Conservation (phyloP, 2,113 vertebrate genomes). For the Hippopotamus amphibius region DNA sequence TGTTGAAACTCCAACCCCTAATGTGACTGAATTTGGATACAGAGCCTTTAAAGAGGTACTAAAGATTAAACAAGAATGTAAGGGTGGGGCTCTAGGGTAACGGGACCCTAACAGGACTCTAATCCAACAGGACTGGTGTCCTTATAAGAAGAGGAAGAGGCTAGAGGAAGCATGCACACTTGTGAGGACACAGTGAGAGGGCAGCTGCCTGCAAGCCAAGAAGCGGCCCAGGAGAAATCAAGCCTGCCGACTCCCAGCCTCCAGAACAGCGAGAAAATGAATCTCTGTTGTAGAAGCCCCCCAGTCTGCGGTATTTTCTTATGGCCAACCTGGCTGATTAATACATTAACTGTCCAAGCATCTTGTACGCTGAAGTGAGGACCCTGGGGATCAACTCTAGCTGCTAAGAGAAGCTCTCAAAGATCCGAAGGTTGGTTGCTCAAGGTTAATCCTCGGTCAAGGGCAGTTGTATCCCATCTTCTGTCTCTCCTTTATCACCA, state of each 20-base stretch:
- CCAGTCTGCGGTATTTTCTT: neutral
- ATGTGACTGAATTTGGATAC: neutral
- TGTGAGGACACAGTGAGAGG: neutral
- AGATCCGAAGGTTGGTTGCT: neutral
- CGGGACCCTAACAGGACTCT: neutral
- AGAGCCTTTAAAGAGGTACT: neutral
- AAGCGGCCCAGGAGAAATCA: neutral
- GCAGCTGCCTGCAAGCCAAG: neutral
- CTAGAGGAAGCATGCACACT: accelerated
- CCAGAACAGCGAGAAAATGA: neutral
- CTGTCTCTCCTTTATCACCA: neutral
- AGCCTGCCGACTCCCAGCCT: neutral
- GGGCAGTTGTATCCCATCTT: neutral
- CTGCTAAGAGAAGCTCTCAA: neutral
- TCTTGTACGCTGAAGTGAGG: neutral
- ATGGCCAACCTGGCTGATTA: neutral
- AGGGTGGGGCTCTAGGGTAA: neutral
- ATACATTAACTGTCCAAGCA: neutral
- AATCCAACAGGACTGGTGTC: neutral
- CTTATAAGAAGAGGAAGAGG: neutral
- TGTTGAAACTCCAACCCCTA: neutral
- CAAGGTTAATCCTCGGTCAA: neutral
- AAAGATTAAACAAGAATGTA: neutral
- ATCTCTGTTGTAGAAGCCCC: neutral
- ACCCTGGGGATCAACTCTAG: neutral